Base-by-base conservation (phyloP, 2,797 vertebrate species). In the Poeciliopsis paucimaculata region DNA sequence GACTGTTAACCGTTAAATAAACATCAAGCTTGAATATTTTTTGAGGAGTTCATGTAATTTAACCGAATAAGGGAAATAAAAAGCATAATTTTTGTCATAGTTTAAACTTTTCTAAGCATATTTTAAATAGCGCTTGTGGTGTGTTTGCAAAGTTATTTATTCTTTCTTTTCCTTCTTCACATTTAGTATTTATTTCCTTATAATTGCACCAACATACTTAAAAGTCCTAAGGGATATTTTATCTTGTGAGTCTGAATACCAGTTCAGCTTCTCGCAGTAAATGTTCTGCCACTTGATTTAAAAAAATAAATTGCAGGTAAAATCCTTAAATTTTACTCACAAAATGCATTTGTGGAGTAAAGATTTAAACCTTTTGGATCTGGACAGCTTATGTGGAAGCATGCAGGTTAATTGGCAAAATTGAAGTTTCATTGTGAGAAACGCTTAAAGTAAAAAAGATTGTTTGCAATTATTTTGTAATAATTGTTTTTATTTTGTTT, bases 1-100 rank as follows among this genome's bases (percentile, higher is more conserved):
- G 39, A 74, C 41, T 81, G 47, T 78, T 73, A 57, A 36, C 47
- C 39, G 26, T 75, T 39, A 12, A 66, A 66, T 39, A 5, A 68
- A 41, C 64, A 68, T 62, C 12, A 68, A 13, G 39, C 26, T 68
- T 18, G 20, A 68, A 68, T 68, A 26, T 68, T 43, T 26, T 68
- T 43, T 2, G 12, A 66, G 18, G 64, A 12, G 23, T 57, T n/a
- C 4, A 1, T 20, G 34, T 66, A 20, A 66, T 39, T 66, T 66
- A 66, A 28, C 20, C 64, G 26, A 68, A 68, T 26, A 68, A 39
- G 34, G 20, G 18, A n/a, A 39, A 66, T 64, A 20, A 66, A 66
- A 68, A 41, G 39, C 2, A 3, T 36, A 51, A 34, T 9, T 64
- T 34, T 64, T 36, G 34, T 64, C 12, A 7, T 2, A 34, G 60